Conservation (phyloP, 2,113 vertebrate species). For the Glareola pratincola region DNA sequence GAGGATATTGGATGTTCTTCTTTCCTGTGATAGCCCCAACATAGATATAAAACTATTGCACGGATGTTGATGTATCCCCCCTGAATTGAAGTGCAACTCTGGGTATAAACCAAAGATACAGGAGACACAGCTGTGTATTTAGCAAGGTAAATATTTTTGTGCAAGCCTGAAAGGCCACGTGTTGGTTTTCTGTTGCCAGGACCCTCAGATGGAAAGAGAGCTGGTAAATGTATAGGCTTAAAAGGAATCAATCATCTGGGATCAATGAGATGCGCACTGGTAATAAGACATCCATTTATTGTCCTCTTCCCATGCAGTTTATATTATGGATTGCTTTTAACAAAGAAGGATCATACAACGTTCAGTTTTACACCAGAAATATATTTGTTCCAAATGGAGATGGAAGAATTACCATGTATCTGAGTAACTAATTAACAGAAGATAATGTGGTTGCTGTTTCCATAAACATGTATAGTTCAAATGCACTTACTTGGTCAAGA, state of each 20-base stretch:
- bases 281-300: background rate
- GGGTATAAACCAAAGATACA: background rate
- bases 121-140: background rate
- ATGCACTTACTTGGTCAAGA: conserved; percentile 91
- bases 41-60: background rate
- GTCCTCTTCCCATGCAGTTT: background rate
- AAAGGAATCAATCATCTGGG: background rate
- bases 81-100: background rate
- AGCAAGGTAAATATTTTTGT: background rate
- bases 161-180: background rate
- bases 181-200: background rate
- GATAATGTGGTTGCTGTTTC: background rate
- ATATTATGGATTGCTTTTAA: background rate
- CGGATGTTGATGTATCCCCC: background rate
- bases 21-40: background rate
- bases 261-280: background rate
- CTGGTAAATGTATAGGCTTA: background rate
- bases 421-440: background rate
- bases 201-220: background rate
- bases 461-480: background rate
- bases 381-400: background rate
- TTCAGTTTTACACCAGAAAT: background rate
- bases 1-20: background rate
- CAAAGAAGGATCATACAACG: background rate
- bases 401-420: background rate